Conservation (phyloP, 1,140 invertebrate species). For the Phthorimaea operculella region DNA sequence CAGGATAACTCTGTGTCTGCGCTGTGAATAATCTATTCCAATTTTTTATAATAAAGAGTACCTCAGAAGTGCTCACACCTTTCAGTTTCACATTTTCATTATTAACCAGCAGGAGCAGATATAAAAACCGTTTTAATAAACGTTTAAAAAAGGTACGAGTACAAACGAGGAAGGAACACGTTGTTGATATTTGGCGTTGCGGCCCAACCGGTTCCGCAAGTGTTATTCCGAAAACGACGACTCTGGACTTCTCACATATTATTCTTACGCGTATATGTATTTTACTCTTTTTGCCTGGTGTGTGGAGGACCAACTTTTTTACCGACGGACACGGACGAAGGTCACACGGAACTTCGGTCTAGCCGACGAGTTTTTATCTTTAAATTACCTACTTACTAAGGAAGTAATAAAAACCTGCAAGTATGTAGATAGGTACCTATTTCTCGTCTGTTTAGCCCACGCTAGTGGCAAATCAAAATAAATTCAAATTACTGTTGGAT, state of each 20-base stretch:
- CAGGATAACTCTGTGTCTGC: too few species aligned
- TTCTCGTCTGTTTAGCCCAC: too few species aligned
- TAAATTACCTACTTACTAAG: slow-evolving; percentile 30
- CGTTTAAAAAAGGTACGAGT: slow-evolving; percentile 1
- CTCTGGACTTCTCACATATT: slow-evolving; percentile 51
- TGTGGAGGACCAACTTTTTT: slow-evolving; percentile 42
- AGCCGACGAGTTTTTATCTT: slow-evolving; percentile 27
- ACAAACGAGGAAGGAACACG: slow-evolving; percentile 51
- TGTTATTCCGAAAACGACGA: slow-evolving; percentile 62
- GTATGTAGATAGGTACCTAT: too few species aligned
- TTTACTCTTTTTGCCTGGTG: slow-evolving; percentile 32
- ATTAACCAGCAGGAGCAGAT: too few species aligned
- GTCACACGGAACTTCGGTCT: slow-evolving; percentile 45
- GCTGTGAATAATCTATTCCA: too few species aligned
- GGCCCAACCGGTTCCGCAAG: slow-evolving; percentile 56
- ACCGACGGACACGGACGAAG: slow-evolving; percentile 43
- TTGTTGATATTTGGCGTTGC: slow-evolving; percentile 55
- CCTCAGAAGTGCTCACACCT: too few species aligned
- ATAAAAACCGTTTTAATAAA: neutral
- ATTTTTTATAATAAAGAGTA: too few species aligned
- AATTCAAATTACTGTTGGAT: too few species aligned
- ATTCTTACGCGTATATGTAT: too few species aligned
- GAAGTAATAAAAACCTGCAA: slow-evolving; percentile 27
- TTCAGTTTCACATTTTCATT: too few species aligned
- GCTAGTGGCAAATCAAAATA: too few species aligned